Percentiles rank a stretch among this genome's conserved stretches.
Evolutionary conservation across 2,113 vertebrate species (phyloP).

Genomic region (Athene cunicularia): DNA sequence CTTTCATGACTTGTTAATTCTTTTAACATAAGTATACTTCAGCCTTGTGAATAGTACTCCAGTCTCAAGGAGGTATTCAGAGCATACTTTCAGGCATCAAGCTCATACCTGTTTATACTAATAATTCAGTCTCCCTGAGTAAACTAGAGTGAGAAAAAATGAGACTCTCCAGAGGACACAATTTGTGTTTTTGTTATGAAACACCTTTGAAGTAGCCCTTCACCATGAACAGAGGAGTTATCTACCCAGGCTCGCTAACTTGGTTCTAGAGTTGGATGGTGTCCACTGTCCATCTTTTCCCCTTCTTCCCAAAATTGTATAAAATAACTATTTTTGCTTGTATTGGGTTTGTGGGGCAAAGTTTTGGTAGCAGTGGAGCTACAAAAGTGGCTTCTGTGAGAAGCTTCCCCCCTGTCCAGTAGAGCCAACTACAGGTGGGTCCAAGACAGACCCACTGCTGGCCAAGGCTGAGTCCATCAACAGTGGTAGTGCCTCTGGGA

Average conservation of each 20-base stretch:
- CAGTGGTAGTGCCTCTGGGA: not conserved
- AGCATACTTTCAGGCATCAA: not conserved
- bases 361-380: not conserved
- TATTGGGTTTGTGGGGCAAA: not conserved
- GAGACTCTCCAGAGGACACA: not conserved
- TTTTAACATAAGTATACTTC: not conserved
- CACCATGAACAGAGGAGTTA: not conserved
- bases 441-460: accelerated
- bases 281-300: not conserved
- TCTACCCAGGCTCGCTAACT: not conserved
- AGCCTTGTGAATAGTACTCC: not conserved
- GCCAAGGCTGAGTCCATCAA: not conserved
- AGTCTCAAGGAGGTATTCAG: not conserved
- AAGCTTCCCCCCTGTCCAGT: not conserved
- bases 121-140: not conserved
- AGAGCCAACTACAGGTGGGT: not conserved
- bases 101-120: not conserved
- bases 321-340: not conserved
- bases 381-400: not conserved
- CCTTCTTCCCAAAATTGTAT: not conserved
- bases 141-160: not conserved
- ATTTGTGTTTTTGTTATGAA: not conserved
- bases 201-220: not conserved
- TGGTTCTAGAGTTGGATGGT: not conserved
- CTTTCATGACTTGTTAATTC: not conserved